Conservation (phyloP, 2,113 vertebrate species). For the Lasiurus borealis region DNA sequence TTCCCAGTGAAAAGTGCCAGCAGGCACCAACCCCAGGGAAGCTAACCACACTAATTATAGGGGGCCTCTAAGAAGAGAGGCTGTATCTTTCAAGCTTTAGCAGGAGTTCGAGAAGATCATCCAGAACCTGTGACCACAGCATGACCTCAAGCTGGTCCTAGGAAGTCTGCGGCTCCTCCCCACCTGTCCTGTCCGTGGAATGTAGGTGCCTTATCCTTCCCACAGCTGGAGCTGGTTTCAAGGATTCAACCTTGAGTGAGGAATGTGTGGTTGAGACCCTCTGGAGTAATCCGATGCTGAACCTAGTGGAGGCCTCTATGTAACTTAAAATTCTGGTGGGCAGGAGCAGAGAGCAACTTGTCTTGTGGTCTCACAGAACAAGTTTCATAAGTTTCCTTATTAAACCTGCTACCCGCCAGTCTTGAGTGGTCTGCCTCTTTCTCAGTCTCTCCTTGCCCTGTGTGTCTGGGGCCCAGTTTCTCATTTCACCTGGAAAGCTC, state of each 20-base stretch:
- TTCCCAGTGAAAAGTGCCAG: not conserved
- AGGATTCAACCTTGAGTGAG: not conserved
- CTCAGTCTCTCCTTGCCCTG: not conserved
- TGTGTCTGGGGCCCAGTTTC: too few species aligned
- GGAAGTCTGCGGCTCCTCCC: not conserved
- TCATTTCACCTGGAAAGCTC: not conserved
- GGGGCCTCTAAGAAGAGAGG: not conserved
- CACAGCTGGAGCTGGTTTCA: not conserved
- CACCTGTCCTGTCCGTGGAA: not conserved
- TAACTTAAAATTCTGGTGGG: not conserved
- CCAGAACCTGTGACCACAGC: not conserved
- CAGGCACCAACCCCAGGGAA: not conserved
- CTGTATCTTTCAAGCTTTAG: not conserved
- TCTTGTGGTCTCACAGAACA: not conserved
- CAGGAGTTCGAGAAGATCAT: not conserved
- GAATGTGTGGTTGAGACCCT: not conserved
- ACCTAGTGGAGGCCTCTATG: not conserved
- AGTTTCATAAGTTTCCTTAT: not conserved
- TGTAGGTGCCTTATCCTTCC: not conserved
- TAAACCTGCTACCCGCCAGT: not conserved
- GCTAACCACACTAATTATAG: not conserved
- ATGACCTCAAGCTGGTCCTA: not conserved
- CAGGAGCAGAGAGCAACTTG: not conserved
- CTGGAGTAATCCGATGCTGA: not conserved
- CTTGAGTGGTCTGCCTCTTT: not conserved